A percentile compares a stretch with the other conserved stretches of the same genome.
These are phyloP conservation scores for Spodoptera exigua DNA, from an alignment of 2,888 invertebrate genomes.

Conservation along the genomic window DNA sequence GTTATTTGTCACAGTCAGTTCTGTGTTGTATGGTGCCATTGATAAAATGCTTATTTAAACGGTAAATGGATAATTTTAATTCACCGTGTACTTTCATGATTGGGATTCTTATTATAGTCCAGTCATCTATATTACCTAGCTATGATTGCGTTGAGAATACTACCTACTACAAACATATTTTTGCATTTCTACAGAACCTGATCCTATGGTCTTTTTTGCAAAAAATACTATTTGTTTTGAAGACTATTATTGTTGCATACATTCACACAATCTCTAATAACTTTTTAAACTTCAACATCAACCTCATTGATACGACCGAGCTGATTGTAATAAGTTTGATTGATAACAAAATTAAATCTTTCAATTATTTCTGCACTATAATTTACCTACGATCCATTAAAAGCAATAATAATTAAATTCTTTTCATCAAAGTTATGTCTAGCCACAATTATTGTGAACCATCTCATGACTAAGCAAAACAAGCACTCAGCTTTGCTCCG, in stretches of 20 bases:
- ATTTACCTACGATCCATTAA: conserved; percentile 8
- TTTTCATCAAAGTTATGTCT: conserved; percentile 24
- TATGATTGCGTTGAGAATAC: too few relatives aligned
- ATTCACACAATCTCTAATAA: too few relatives aligned
- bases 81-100: background rate
- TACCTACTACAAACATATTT: too few relatives aligned
- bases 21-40: conserved; percentile 45
- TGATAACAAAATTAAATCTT: conserved; percentile 10
- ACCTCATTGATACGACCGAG: too few relatives aligned
- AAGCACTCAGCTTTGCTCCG: conserved; percentile 26
- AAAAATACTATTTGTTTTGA: too few relatives aligned
- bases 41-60: conserved; percentile 45
- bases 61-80: conserved; percentile 33
- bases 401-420: conserved; percentile 22
- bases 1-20: conserved; percentile 66
- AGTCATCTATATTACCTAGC: too few relatives aligned
- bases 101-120: too few relatives aligned
- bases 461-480: conserved; percentile 42
- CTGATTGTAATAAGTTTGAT: too few relatives aligned
- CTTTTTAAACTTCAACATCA: too few relatives aligned
- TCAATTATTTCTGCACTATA: background rate
- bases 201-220: too few relatives aligned
- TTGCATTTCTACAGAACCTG: too few relatives aligned
- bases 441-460: conserved; percentile 31
- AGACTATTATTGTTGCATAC: too few relatives aligned